Evolutionary conservation across 2,888 invertebrate species (phyloP), one percentile per base, ranked within the genome.

Genomic region (Agrotis clavis): DNA sequence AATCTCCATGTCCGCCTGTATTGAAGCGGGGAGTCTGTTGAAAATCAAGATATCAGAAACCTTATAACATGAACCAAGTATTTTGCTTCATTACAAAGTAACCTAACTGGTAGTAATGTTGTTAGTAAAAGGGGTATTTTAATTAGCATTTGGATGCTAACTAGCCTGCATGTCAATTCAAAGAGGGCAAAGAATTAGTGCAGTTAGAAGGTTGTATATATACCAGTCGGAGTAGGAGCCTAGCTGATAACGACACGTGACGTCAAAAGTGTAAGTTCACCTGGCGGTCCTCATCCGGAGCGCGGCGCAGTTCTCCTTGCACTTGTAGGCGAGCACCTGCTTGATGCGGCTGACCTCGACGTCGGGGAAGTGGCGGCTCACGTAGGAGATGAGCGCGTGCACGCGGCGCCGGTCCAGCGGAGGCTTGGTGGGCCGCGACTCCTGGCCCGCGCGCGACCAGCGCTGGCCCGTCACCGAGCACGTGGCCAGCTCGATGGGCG

Each of bases 401-500:
- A 98, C 98, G 91, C 98, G 97, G 90, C 97, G 97, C 62, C 97
- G 96, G 92, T 98, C 97, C 72, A 98, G 94, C 61, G 98, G 98
- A 67, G 98, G 98, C 92, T 98, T 98, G 53, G 98, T 98, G n/a
- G 98, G 98, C 53, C 98, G 96, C 84, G 97, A 97, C 85, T 97
- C 97, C 84, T 97, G 97, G 30, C 97, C 97, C 54, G 98, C 98
- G 59, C 98, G 96, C 87, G 97, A 97, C 98, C 98, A 98, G 76
- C 98, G 97, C 94, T 98, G 98, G 54, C 98, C 98, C 64, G 98
- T 98, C 66, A 98, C 98, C 19, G 98, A 98, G 91, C 97, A 97
- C 35, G 98, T 97, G 19, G 98, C 98, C 90, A 98, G 93, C 92
- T 98, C 98, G 80, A 97, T 97, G 14, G 98, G 97, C 85, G 97